Base-by-base conservation (phyloP, 2,888 invertebrate species). In the Sesia apiformis region DNA sequence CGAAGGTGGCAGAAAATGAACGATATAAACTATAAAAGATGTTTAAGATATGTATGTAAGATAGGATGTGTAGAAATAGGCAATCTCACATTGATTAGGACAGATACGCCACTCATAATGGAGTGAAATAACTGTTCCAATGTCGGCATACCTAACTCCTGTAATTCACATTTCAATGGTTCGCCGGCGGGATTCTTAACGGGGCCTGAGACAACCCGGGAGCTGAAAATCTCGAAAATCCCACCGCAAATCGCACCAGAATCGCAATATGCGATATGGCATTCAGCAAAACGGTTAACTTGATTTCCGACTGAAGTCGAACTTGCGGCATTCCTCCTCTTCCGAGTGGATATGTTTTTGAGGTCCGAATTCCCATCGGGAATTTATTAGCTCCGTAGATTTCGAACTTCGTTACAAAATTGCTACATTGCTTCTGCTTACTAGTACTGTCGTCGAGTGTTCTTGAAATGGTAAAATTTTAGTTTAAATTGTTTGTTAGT, bases 161-260 rank as follows among this genome's bases (percentile, higher is more conserved):
- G 46, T 46, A 46, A 46, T 46, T 46, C 46, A 46, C 46, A 46
- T 46, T 46, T 46, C 46, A 46, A 46, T 46, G 46, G 46, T 46
- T 46, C 46, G 46, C 8, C 46, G n/a, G 8, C 46, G 8, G 46
- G 81, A 87, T 87, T 86, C 87, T 87, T 85, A 86, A 83, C 86
- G 72, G 81, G 76, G 78, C 58, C 76, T 61, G 70, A 60, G 76
- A 80, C 77, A 58, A 60, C 63, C 59, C 65, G 69, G 67, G 66
- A 65, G 70, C 71, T 74, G 85, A 87, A 88, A 88, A 88, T 88
- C 81, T 84, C 80, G 82, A 80, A 84, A 85, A 85, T 87, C 74
- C 76, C 75, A 68, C 81, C 77, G 70, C 78, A 79, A 72, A 80
- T 81, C 79, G 82, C 77, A 82, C 83, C 76, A 76, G 78, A 67